Evolutionary conservation across 2,888 invertebrate genomes (phyloP), one percentile per base, ranked within the genome.

Genomic region (Brachycybe producta): DNA sequence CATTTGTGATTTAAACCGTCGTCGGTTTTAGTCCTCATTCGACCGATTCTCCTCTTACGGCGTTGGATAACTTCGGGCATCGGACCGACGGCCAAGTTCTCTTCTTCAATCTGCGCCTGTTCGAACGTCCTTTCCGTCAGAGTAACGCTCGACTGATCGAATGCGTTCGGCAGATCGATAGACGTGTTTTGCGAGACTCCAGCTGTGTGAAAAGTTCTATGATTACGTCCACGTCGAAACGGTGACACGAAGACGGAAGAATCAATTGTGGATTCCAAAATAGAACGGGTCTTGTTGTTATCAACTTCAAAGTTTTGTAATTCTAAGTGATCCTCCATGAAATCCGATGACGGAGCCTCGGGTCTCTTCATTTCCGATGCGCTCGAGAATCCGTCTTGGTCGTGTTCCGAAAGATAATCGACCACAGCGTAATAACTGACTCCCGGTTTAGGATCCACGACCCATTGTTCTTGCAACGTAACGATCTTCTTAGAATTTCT

Each of bases 261-360:
- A 26, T 54, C 54, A 21, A 54, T 15, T 0, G 54, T 54, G 15
- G 54, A 54, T 26, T 52, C 51, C 11, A 54, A 38, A 8, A 54
- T 15, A n/a, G 34, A 49, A 5, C 48, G 24, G 11, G 15, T 34
- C 15, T 26, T 42, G 17, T 15, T 15, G 7, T 45, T 35, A 3
- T 52, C 51, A 3, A 21, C 21, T 1, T 26, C 28, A n/a, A n/a
- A n/a, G n/a, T 17, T 35, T n/a, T 52, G 48, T 11, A 54, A 32
- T 27, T 54, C 54, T 21, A 54, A 42, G 32, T 54, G 48, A 17
- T 54, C 54, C 40, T 54, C 54, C 54, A 54, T 54, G 36, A 54
- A 54, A 13, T 45, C 52, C 2, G 54, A 43, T 28, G 15, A 38
- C 8, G 47, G 48, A 13, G 46, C 39, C 8, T 48, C 48, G 2